A percentile compares a stretch with the other conserved stretches of the same genome.
Conservation (phyloP, 2,113 vertebrate genomes). For the Silurus glanis region DNA sequence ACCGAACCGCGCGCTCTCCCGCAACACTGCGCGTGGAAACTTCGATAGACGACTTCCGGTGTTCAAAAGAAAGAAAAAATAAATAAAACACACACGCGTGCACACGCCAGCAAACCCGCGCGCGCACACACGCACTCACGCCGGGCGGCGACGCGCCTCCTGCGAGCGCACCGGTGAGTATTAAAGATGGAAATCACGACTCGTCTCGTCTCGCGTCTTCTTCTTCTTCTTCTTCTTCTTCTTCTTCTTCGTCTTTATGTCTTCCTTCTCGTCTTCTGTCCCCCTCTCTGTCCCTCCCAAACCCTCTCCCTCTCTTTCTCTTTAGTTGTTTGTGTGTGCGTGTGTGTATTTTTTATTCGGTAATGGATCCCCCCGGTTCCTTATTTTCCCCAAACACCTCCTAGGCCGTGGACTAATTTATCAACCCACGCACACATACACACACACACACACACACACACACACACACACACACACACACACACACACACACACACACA, state of each 20-base stretch:
- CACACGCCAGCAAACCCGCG: not conserved
- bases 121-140: not conserved
- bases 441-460: constrained; percentile 1
- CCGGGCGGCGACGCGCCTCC: not conserved
- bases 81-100: not conserved
- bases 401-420: constrained; percentile 27
- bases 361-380: constrained; percentile 32
- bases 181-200: not conserved
- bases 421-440: not conserved
- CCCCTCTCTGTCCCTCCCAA: constrained; percentile 42
- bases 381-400: constrained; percentile 56
- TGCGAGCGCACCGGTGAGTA: constrained; percentile 23
- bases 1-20: not conserved
- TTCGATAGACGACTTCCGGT: not conserved
- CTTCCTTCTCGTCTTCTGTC: not conserved
- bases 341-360: constrained; percentile 8
- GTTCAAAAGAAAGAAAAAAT: not conserved
- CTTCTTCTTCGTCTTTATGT: constrained; percentile 62
- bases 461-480: not conserved
- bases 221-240: constrained; percentile 60
- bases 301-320: constrained; percentile 28
- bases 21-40: not conserved
- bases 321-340: constrained; percentile 1
- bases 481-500: not conserved
- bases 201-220: constrained; percentile 47